Base-by-base conservation (phyloP, 37 sponge, comb jelly and placozoan genomes). In the Eunapius fragilis region DNA sequence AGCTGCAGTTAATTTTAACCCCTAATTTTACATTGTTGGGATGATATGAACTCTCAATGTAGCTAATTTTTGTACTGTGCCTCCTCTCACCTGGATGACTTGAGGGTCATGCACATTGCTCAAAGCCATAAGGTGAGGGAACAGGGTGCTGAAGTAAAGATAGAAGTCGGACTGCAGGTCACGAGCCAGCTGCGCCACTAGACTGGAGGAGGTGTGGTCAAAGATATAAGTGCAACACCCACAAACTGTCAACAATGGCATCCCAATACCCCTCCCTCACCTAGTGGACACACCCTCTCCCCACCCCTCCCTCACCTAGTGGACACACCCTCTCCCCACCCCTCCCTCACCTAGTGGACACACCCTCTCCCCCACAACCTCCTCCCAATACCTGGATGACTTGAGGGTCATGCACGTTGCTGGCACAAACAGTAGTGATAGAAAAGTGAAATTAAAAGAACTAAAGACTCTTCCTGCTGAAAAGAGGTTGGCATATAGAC, bases 161-260 rank as follows among this genome's bases (percentile, higher is more conserved):
- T 95, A 95, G 69, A 97, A 95, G 67, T 97, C 94, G 0, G 69
- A 38, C 74, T 97, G 98, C 4, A 97, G 82, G 77, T 97, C 98
- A 41, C 96, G 80, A 30, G 96, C 92, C 35, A 97, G 75, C 86
- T 97, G 96, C 6, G 93, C 92, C 37, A 88, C 70, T 75, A 95
- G 73, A 68, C 94, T 93, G 76, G 75, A 47, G 35, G 19, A 49
- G 36, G n/a, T n/a, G n/a, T n/a, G n/a, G n/a, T n/a, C n/a, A n/a
- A n/a, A n/a, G n/a, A n/a, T n/a, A n/a, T n/a, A n/a, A n/a, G n/a
- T n/a, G n/a, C n/a, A n/a, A n/a, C n/a, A n/a, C n/a, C n/a, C n/a
- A n/a, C n/a, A n/a, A n/a, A n/a, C n/a, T n/a, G n/a, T n/a, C n/a
- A n/a, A n/a, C n/a, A n/a, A n/a, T n/a, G n/a, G n/a, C n/a, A n/a